These are phyloP conservation scores for Diarsia brunnea DNA, from an alignment of 2,888 invertebrate genomes.

Conservation along the genomic window DNA sequence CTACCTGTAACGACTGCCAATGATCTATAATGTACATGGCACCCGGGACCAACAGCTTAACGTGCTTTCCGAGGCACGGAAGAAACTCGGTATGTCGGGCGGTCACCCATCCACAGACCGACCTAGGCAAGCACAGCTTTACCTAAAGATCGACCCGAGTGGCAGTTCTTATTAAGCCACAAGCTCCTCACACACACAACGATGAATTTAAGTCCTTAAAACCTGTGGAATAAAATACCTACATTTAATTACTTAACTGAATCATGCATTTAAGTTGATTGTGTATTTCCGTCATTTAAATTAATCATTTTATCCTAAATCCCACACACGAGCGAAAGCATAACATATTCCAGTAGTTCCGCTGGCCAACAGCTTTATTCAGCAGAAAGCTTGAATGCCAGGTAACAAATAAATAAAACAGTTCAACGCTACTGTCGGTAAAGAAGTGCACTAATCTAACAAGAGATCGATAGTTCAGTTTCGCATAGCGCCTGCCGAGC, in stretches of 20 bases:
- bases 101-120: too few species aligned
- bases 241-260: not conserved
- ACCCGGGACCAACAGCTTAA: too few species aligned
- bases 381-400: slow-evolving; percentile 8
- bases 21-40: too few species aligned
- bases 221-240: not conserved
- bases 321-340: not conserved
- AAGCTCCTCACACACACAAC: too few species aligned
- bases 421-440: slow-evolving; percentile 55
- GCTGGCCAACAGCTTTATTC: slow-evolving; percentile 14
- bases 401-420: slow-evolving; percentile 26
- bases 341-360: not conserved
- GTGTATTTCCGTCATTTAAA: slow-evolving; percentile 10
- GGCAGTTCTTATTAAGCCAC: too few species aligned
- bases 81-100: too few species aligned
- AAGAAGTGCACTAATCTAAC: slow-evolving; percentile 69
- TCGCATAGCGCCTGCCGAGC: slow-evolving; percentile 68
- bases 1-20: too few species aligned
- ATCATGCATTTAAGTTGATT: slow-evolving; percentile 14
- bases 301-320: slow-evolving; percentile 11
- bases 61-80: too few species aligned
- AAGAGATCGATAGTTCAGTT: slow-evolving; percentile 69
- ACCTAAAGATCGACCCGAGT: too few species aligned
- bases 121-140: too few species aligned
- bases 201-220: too few species aligned